A percentile compares a stretch with the other conserved stretches of the same genome.
Conservation (phyloP, 92 coral and sea anemone genomes). For the Metridium senile region DNA sequence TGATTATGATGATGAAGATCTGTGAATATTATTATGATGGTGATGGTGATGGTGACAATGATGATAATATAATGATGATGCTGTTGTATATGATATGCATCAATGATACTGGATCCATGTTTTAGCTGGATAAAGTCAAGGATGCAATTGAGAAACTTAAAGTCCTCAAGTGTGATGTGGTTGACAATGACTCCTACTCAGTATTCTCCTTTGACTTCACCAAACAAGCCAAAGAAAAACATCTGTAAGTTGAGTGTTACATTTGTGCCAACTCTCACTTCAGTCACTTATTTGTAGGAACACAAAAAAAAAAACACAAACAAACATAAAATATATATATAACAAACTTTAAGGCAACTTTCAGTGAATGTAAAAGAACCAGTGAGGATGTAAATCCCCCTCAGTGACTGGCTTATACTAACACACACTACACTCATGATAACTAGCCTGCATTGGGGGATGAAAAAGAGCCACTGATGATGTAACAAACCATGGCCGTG, state of each 20-base stretch:
- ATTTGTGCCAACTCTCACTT: not conserved
- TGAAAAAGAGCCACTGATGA: too few relatives aligned
- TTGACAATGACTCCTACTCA: conserved; percentile 37
- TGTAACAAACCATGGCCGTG: too few relatives aligned
- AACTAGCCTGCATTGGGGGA: too few relatives aligned
- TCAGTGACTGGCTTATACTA: too few relatives aligned
- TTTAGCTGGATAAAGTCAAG: conserved; percentile 49
- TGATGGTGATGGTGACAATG: too few relatives aligned
- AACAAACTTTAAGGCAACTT: not conserved
- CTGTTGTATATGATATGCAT: not conserved
- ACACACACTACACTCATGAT: too few relatives aligned
- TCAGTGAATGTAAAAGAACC: not conserved
- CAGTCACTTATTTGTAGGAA: not conserved
- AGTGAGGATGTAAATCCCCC: too few relatives aligned
- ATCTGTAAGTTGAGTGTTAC: conserved; percentile 36
- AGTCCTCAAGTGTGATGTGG: conserved; percentile 37
- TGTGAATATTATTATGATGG: too few relatives aligned
- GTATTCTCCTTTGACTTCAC: conserved; percentile 34
- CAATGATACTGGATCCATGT: not conserved
- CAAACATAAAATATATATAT: too few relatives aligned
- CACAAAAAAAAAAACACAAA: not conserved
- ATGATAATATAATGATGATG: not conserved
- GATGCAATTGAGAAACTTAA: conserved; percentile 27
- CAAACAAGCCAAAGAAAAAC: conserved; percentile 25
- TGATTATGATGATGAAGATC: too few relatives aligned